Base-by-base conservation (phyloP, 2,113 vertebrate species). In the Dolichotis patagonum region DNA sequence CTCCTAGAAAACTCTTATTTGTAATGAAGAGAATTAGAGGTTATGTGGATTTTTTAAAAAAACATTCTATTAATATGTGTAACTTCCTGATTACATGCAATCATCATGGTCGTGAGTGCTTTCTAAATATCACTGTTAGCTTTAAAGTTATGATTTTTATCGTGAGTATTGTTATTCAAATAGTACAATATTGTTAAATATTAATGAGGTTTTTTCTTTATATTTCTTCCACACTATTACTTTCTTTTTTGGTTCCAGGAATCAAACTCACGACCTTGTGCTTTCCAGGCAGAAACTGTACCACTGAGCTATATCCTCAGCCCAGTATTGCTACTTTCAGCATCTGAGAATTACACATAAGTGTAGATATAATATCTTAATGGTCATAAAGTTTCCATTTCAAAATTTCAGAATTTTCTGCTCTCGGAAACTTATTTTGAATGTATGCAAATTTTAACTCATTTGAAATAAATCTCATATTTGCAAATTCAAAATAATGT, bases 91-190 rank as follows among this genome's bases (percentile, higher is more conserved):
- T 65, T 12, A 56, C 35, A 58, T 16, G 8, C 5, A 81, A 56
- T 13, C 19, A 60, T 1, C 12, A 69, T 49, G 24, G 6, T 62
- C 60, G 84, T 5, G 75, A 62, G 3, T 71, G 73, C 71, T 92
- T 94, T 85, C 69, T 73, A 92, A 30, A 85, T 81, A 85, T 73
- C 11, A 89, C 43, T 94, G 17, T 81, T 5, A 77, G 77, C 2
- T 87, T 80, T 56, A 95, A 69, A 83, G 20, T 92, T 67, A 88
- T 71, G 80, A 75, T 46, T 80, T 17, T 85, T 90, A 49, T 58
- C 16, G 11, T 69, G 4, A 65, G 90, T 75, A 73, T 41, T 65
- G n/a, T 77, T 77, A 67, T 28, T 81, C 65, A 85, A 85, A 94
- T 28, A 63, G 13, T 7, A 81, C 20, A 85, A 9, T 20, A 69